A percentile compares a stretch with the other conserved stretches of the same genome.
Conservation (phyloP, 2,797 vertebrate species). For the Sebastes alutus region DNA sequence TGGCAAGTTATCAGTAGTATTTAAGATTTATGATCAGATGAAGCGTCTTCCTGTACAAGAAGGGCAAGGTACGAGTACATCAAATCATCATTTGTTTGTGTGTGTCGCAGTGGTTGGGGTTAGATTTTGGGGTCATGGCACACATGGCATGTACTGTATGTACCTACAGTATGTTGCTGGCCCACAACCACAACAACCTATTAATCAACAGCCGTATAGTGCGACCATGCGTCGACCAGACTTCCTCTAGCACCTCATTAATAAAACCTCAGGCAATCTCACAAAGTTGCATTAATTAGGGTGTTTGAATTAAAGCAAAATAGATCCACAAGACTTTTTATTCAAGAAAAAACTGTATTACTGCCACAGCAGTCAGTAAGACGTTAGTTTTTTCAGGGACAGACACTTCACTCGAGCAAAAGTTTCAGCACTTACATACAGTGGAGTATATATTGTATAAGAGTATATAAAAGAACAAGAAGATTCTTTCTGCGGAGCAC, state of each 20-base stretch:
- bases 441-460: not conserved
- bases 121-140: not conserved
- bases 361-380: not conserved
- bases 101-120: too few relatives aligned
- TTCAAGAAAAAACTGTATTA: not conserved
- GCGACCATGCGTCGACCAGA: not conserved
- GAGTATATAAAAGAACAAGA: not conserved
- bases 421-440: not conserved
- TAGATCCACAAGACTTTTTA: not conserved
- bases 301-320: conserved; percentile 33
- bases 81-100: not conserved
- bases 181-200: conserved; percentile 21
- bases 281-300: conserved; percentile 40
- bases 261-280: conserved; percentile 32
- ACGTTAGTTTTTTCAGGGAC: not conserved
- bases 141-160: not conserved
- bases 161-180: not conserved
- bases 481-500: not conserved
- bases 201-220: conserved; percentile 38
- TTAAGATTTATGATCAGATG: not conserved
- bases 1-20: not conserved
- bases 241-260: conserved; percentile 40
- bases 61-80: not conserved
- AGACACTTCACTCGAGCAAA: not conserved
- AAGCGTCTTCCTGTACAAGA: not conserved